phyloP scores from a whole-genome alignment of 2,888 invertebrate genomes.

The Ditula angustiorana region DNA sequence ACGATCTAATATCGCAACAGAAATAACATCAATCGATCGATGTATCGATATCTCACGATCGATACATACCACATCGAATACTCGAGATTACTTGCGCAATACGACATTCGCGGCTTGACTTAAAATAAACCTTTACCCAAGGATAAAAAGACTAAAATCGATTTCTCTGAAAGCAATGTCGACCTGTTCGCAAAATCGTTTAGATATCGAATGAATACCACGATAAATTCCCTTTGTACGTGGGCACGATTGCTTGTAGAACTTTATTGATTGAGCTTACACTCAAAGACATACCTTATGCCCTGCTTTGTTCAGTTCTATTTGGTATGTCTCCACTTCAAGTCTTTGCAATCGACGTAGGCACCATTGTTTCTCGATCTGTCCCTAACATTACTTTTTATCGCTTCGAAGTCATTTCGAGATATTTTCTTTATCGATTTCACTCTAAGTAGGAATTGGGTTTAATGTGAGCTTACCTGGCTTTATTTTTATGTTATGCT shows the following conservation, averaged over 20 bases:
- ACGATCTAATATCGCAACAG: slow-evolving; percentile 32
- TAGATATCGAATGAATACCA: slow-evolving; percentile 50
- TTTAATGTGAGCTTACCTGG: slow-evolving; percentile 51
- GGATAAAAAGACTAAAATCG: slow-evolving; percentile 18
- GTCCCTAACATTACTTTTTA: slow-evolving; percentile 73
- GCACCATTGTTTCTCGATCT: slow-evolving; percentile 73
- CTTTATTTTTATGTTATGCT: slow-evolving; percentile 37
- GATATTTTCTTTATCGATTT: slow-evolving; percentile 63
- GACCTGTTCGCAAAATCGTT: slow-evolving; percentile 44
- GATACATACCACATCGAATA: slow-evolving; percentile 28
- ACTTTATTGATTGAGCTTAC: slow-evolving; percentile 42
- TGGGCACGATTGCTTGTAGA: slow-evolving; percentile 51
- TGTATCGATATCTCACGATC: slow-evolving; percentile 39
- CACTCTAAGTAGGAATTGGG: slow-evolving; percentile 41
- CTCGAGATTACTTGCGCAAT: slow-evolving; percentile 27
- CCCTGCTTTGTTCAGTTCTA: slow-evolving; percentile 44
- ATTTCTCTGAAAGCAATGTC: slow-evolving; percentile 35
- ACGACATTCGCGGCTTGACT: background rate
- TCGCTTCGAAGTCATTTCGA: slow-evolving; percentile 62
- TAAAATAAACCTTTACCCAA: slow-evolving; percentile 8
- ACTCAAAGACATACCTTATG: slow-evolving; percentile 22
- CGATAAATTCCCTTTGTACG: slow-evolving; percentile 55
- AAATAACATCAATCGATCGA: slow-evolving; percentile 35
- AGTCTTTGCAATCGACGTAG: slow-evolving; percentile 52
- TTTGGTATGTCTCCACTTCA: slow-evolving; percentile 23